Evolutionary conservation across 2,113 vertebrate genomes (phyloP).

Genomic region (Romanogobio albipinnatus): DNA sequence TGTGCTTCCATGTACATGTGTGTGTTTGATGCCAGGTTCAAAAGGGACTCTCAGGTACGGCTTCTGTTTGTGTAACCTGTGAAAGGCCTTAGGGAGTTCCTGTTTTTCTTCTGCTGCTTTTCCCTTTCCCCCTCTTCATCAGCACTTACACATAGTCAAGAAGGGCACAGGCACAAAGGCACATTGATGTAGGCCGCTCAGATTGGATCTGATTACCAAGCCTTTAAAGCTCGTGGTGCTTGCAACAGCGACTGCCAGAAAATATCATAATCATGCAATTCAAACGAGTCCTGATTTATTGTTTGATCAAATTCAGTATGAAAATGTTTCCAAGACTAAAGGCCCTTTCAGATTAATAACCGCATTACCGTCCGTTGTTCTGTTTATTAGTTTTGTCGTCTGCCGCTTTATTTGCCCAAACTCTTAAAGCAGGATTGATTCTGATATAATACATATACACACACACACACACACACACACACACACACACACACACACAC

Average conservation of each 20-base stretch:
- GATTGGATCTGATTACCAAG: slow-evolving; percentile 16
- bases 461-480: too few relatives aligned
- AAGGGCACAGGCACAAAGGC: slow-evolving; percentile 16
- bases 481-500: too few relatives aligned
- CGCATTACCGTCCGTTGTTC: too few relatives aligned
- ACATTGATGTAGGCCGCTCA: slow-evolving; percentile 24
- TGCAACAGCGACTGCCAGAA: background rate
- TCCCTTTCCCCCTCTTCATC: slow-evolving; percentile 34
- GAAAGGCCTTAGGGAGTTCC: slow-evolving; percentile 66
- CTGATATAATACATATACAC: too few relatives aligned
- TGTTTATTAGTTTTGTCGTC: too few relatives aligned
- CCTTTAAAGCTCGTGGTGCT: background rate
- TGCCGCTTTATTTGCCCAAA: too few relatives aligned
- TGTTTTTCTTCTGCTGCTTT: slow-evolving; percentile 21
- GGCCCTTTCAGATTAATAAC: too few relatives aligned
- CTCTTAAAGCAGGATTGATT: too few relatives aligned
- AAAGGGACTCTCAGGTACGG: slow-evolving; percentile 63
- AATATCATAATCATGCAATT: background rate
- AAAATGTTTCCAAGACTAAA: background rate
- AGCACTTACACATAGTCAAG: slow-evolving; percentile 1
- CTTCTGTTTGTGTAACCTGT: slow-evolving; percentile 68
- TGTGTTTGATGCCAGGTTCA: slow-evolving; percentile 46
- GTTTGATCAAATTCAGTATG: background rate
- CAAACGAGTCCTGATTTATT: background rate
- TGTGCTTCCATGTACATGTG: slow-evolving; percentile 43